A percentile compares a stretch with the other conserved stretches of the same genome.
phyloP scores from a whole-genome alignment of 2,888 invertebrate genomes.

The Amphipyra berbera region DNA sequence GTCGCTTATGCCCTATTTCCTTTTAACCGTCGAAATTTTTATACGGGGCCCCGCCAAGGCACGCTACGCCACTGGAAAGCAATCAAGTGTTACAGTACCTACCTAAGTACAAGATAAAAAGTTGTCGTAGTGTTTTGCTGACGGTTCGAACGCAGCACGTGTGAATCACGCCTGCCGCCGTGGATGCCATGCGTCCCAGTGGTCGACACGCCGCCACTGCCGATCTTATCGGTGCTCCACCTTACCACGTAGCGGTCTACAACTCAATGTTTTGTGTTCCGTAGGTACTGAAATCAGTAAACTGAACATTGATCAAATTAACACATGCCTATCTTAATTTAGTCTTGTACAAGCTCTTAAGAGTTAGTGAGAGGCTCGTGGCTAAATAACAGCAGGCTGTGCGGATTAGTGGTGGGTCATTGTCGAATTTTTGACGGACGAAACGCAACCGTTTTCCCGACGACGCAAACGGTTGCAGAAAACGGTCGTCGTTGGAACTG shows the following conservation, averaged over 20 bases:
- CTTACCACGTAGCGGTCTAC: constrained; percentile 20
- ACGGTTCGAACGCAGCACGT: constrained; percentile 52
- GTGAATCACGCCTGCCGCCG: constrained; percentile 62
- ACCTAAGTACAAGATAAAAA: constrained; percentile 31
- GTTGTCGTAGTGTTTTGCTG: constrained; percentile 34
- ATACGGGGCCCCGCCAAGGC: too few relatives aligned
- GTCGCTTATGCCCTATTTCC: too few relatives aligned
- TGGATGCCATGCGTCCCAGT: constrained; percentile 61
- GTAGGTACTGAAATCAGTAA: constrained; percentile 26
- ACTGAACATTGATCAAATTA: background rate
- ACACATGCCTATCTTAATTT: too few relatives aligned
- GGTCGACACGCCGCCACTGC: constrained; percentile 22
- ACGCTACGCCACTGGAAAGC: constrained; percentile 8
- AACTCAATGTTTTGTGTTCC: constrained; percentile 27
- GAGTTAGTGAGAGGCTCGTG: too few relatives aligned
- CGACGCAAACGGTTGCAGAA: too few relatives aligned
- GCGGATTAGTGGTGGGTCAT: too few relatives aligned
- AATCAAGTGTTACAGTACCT: constrained; percentile 18
- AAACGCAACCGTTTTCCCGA: too few relatives aligned
- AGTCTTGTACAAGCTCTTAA: too few relatives aligned
- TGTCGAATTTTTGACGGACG: too few relatives aligned
- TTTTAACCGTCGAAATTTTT: too few relatives aligned
- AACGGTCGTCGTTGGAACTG: too few relatives aligned
- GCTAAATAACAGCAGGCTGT: too few relatives aligned
- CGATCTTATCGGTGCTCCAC: constrained; percentile 57